Conservation (phyloP, 2,888 invertebrate species). For the Gryllus longicercus region DNA sequence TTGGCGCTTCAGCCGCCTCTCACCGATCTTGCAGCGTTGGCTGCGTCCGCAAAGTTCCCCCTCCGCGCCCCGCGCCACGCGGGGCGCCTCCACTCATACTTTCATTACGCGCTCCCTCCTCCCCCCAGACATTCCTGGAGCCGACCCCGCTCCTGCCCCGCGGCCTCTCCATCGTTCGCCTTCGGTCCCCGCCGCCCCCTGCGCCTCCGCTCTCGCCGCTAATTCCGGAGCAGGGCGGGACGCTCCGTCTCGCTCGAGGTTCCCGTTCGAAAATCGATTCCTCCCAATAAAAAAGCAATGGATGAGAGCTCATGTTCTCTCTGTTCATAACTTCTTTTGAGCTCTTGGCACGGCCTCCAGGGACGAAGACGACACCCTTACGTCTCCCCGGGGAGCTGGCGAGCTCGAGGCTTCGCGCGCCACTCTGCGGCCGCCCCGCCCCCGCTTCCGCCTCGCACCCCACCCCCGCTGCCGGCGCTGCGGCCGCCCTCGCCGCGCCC, state of each 20-base stretch:
- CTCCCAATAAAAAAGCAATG: conserved; percentile 1
- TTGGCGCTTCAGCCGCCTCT: neutral
- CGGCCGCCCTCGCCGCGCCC: neutral
- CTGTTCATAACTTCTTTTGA: conserved; percentile 8
- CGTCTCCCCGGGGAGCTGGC: neutral
- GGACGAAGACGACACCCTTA: neutral
- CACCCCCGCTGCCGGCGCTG: neutral
- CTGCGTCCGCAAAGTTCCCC: neutral
- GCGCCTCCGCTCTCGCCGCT: neutral
- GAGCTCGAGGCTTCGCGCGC: neutral
- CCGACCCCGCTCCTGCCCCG: neutral
- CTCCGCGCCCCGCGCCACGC: neutral
- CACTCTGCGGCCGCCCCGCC: neutral
- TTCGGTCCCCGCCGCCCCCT: neutral
- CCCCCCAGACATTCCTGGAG: neutral
- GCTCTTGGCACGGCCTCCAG: neutral
- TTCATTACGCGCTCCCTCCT: neutral
- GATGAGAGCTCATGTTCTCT: neutral
- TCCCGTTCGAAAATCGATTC: conserved; percentile 4
- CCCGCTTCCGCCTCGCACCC: neutral
- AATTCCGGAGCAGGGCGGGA: neutral
- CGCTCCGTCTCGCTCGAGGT: neutral
- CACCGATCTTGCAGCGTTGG: neutral
- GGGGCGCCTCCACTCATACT: neutral
- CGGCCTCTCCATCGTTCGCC: neutral